Conservation (phyloP, 1,140 invertebrate genomes). For the Magallana ariakensis region DNA sequence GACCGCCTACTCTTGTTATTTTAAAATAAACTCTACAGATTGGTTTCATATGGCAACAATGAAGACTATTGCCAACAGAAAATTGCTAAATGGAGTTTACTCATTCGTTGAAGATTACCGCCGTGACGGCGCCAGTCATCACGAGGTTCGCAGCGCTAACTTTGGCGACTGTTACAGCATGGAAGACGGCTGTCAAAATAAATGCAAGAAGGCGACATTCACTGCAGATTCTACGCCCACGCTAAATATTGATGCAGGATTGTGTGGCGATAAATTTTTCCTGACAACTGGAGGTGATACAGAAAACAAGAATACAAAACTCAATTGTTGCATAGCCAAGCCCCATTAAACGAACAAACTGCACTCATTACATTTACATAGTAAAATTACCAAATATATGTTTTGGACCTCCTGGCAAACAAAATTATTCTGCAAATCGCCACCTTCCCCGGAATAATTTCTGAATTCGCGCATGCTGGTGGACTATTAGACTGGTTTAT, state of each 20-base stretch:
- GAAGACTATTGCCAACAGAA: constrained; percentile 38
- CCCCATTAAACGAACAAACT: no score
- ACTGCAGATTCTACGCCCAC: constrained; percentile 28
- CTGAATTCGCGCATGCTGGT: no score
- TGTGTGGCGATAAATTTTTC: neutral
- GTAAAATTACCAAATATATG: no score
- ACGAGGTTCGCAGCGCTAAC: neutral
- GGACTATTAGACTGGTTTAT: no score
- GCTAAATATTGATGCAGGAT: constrained; percentile 44
- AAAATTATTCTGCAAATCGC: no score
- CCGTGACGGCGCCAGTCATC: constrained; percentile 45
- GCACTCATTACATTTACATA: no score
- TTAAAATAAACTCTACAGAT: constrained; percentile 8
- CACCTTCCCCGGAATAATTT: no score
- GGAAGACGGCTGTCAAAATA: neutral
- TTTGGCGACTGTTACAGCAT: constrained; percentile 37
- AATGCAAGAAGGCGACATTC: neutral
- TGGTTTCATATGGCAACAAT: constrained; percentile 40
- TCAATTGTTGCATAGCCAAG: no score
- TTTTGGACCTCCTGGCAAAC: no score
- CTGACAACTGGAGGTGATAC: no score
- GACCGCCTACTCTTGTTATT: constrained; percentile 41
- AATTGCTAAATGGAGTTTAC: constrained; percentile 18
- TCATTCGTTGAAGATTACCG: constrained; percentile 50
- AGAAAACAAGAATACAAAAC: no score